phyloP scores from a whole-genome alignment of 2,888 invertebrate genomes.

The Acanthosepion esculentum region DNA sequence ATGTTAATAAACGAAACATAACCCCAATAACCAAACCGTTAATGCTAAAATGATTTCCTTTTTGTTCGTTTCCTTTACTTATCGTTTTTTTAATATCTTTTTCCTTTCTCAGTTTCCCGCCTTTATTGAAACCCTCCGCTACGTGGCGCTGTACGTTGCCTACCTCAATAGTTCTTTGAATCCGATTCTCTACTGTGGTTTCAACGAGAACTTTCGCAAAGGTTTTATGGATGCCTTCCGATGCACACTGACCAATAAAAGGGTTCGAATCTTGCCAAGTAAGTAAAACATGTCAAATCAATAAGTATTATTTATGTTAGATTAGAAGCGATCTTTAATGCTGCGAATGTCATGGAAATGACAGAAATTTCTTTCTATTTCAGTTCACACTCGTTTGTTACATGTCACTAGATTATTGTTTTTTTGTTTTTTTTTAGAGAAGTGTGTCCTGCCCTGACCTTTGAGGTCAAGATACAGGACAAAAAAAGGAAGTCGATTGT shows the following conservation, averaged over 20 bases:
- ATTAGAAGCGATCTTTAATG: not conserved
- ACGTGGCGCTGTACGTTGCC: constrained; percentile 64
- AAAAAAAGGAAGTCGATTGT: no score
- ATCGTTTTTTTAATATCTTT: not conserved
- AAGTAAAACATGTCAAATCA: not conserved
- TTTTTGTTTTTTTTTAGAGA: no score
- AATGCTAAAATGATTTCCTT: not conserved
- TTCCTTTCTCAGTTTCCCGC: constrained; percentile 56
- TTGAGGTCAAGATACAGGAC: no score
- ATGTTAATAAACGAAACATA: no score
- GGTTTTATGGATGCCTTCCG: constrained; percentile 64
- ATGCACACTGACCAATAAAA: constrained; percentile 57
- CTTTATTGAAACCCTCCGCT: constrained; percentile 59
- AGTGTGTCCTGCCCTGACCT: no score
- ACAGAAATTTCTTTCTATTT: not conserved
- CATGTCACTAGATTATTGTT: no score
- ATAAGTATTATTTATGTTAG: not conserved
- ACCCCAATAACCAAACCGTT: not conserved
- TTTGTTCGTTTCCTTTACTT: not conserved
- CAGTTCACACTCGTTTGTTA: not conserved
- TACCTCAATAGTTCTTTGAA: constrained; percentile 67
- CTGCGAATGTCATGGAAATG: not conserved
- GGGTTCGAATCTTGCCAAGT: constrained; percentile 63
- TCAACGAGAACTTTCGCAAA: constrained; percentile 67
- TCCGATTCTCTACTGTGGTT: constrained; percentile 66